Evolutionary conservation across 2,888 invertebrate species (phyloP).

Genomic region (Invenusta paracnida): DNA sequence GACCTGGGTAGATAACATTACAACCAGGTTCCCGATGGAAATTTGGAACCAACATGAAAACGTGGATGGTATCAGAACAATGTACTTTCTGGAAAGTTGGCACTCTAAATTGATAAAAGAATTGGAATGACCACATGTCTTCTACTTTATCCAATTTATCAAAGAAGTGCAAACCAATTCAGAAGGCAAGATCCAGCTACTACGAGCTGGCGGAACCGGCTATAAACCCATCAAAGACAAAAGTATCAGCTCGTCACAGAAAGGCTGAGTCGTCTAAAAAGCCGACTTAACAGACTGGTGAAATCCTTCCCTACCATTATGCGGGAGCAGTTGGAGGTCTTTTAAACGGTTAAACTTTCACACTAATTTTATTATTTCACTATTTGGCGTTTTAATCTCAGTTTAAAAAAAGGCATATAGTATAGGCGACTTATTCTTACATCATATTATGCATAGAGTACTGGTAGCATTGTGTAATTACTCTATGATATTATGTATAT

Average conservation of each 20-base stretch:
- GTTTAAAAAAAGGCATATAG: too few relatives aligned
- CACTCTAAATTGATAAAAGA: not conserved
- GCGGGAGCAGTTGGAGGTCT: not conserved
- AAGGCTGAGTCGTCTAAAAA: not conserved
- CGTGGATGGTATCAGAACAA: slow-evolving; percentile 15
- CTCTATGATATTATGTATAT: too few relatives aligned
- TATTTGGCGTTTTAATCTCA: too few relatives aligned
- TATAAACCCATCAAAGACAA: not conserved
- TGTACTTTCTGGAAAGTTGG: not conserved
- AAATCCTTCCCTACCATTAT: not conserved
- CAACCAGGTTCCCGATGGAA: not conserved
- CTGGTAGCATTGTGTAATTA: too few relatives aligned
- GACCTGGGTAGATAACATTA: slow-evolving; percentile 1
- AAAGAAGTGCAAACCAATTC: not conserved
- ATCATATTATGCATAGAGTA: too few relatives aligned
- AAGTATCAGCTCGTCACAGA: not conserved
- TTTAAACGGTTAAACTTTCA: too few relatives aligned
- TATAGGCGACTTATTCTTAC: too few relatives aligned
- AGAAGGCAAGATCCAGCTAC: not conserved
- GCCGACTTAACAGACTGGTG: too few relatives aligned
- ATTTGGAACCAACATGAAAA: slow-evolving; percentile 26
- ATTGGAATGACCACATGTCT: not conserved
- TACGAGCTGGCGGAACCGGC: not conserved
- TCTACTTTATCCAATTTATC: not conserved
- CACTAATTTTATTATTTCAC: too few relatives aligned